Evolutionary conservation across 2,113 vertebrate genomes (phyloP), one percentile per base, ranked within the genome.

Genomic region (Eublepharis macularius): DNA sequence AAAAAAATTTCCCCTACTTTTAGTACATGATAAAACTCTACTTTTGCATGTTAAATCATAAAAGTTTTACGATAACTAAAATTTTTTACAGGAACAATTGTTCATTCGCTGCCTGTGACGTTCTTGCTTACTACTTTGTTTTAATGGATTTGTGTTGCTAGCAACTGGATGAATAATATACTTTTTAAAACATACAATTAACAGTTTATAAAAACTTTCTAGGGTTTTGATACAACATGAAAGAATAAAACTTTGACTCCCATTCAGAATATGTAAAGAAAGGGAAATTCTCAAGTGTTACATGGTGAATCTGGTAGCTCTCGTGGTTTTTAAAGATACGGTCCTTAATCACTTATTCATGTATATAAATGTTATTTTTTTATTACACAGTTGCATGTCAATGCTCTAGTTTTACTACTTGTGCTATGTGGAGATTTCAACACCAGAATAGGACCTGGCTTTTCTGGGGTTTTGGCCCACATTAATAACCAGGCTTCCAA

Each of bases 121-220:
- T 63, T 83, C 39, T 6, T 65, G 5, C n/a, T 3, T 65, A 6
- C 8, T 24, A 14, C 17, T 16, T 63, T 74, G 51, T 29, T 73
- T 82, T 63, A 82, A 82, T 81, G 47, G 69, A 82, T 82, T 83
- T 24, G 26, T 82, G 24, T 36, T 60, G 51, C 70, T 81, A 21
- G 63, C 14, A 34, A 43, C 63, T 47, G 54, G 16, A 65, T 68
- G 41, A 81, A 81, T 68, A 49, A 34, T 69, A 21, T 13, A 63
- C 54, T 43, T 51, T 39, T n/a, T 47, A 47, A 70, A 82, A 72
- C 69, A 16, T 39, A 36, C 16, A 69, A 14, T 57, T 70, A 72
- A 24, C 24, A 41, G 21, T 57, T 54, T 72, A 43, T 60, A 60
- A 82, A 82, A 69, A 14, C 16, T 82, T 82, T 72, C 34, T 26